These are phyloP conservation scores for Heliconius congener DNA, from an alignment of 1,140 invertebrate species.

Conservation along the genomic window DNA sequence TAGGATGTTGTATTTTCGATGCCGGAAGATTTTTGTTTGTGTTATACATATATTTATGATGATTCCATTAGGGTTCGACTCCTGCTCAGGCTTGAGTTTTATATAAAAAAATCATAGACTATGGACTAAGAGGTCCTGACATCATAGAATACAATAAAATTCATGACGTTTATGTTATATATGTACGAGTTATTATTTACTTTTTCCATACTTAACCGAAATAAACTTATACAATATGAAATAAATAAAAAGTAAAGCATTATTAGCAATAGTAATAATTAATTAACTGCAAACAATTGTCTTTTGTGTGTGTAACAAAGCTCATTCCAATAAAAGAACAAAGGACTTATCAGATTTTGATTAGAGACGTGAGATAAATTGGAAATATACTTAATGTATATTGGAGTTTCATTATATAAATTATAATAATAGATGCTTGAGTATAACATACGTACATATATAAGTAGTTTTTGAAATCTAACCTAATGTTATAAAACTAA, in stretches of 20 bases:
- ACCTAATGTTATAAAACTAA: background rate
- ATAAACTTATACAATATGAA: background rate
- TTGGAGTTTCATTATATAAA: conserved; percentile 6
- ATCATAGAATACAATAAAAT: too few relatives aligned
- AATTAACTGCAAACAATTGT: conserved; percentile 22
- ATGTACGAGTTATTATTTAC: background rate
- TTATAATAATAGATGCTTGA: background rate
- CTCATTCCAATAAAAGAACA: conserved; percentile 21
- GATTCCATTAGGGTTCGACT: too few relatives aligned
- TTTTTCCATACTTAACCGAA: background rate
- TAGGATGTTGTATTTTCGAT: background rate
- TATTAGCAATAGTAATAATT: conserved; percentile 21
- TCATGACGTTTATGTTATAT: too few relatives aligned
- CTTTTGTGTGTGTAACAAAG: conserved; percentile 23
- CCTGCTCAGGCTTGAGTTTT: too few relatives aligned
- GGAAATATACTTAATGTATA: conserved; percentile 9
- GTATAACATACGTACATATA: background rate
- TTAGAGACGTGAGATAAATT: conserved; percentile 28
- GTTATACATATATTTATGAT: background rate
- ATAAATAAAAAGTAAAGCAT: conserved; percentile 4
- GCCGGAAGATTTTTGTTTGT: background rate
- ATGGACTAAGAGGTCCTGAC: too few relatives aligned
- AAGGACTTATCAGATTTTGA: conserved; percentile 24
- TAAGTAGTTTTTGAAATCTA: background rate
- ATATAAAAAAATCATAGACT: too few relatives aligned